Conservation (phyloP, 1,140 invertebrate genomes). For the Lepidurus couesii region DNA sequence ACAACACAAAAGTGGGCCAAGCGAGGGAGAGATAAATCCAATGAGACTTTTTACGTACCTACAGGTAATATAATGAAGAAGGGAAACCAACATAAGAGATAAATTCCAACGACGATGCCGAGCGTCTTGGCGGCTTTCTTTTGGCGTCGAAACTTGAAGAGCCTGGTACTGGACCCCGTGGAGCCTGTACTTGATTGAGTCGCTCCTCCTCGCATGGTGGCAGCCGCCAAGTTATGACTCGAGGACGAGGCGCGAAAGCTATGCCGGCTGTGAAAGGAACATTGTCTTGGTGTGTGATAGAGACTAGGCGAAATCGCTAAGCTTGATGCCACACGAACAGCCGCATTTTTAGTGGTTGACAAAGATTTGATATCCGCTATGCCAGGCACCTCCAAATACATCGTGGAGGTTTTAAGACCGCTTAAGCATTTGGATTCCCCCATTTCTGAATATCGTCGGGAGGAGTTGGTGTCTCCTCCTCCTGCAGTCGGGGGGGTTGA, state of each 20-base stretch:
- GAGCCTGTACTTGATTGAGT: slow-evolving; percentile 2
- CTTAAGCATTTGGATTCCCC: not conserved
- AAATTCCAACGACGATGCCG: slow-evolving; percentile 67
- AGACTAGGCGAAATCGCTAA: too few relatives aligned
- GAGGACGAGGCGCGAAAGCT: not conserved
- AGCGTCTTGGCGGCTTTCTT: slow-evolving; percentile 94
- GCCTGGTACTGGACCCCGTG: slow-evolving; percentile 41
- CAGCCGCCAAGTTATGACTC: slow-evolving; percentile 8
- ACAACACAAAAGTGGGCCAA: not conserved
- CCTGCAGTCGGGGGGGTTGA: not conserved
- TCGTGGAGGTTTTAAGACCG: not conserved
- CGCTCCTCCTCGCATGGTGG: not conserved
- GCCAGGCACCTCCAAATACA: not conserved
- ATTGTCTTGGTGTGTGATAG: not conserved
- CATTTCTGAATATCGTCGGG: not conserved
- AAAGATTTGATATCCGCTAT: slow-evolving; percentile 21
- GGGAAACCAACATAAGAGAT: slow-evolving; percentile 66
- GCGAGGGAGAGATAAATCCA: slow-evolving; percentile 19
- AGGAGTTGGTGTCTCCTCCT: not conserved
- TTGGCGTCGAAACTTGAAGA: slow-evolving; percentile 85
- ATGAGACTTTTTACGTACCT: slow-evolving; percentile 46
- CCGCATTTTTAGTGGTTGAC: not conserved
- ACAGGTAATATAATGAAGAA: slow-evolving; percentile 61
- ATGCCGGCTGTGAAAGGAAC: not conserved
- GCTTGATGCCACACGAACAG: not conserved